phyloP scores from a whole-genome alignment of 2,113 vertebrate species.

The Anoura caudifer region DNA sequence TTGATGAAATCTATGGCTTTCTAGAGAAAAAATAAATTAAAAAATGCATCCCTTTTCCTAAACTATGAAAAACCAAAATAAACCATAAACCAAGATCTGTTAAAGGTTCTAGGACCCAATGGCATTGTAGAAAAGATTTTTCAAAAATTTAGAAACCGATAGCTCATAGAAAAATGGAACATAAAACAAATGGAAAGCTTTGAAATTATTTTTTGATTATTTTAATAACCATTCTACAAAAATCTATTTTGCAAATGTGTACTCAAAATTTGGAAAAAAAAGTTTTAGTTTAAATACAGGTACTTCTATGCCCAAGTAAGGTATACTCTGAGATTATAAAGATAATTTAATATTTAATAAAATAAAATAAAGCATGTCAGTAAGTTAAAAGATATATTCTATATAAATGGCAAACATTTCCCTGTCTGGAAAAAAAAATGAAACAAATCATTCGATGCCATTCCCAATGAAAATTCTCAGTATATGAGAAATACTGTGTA shows the following conservation, averaged over 20 bases:
- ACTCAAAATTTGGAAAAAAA: background rate
- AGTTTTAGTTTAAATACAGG: background rate
- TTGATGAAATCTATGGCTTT: background rate
- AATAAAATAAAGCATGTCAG: background rate
- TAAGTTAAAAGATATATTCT: background rate
- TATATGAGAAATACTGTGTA: background rate
- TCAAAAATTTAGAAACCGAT: background rate
- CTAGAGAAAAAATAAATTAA: background rate
- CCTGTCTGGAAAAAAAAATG: background rate
- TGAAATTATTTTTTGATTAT: background rate
- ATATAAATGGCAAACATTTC: background rate
- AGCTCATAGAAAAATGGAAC: background rate
- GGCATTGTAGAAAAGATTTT: background rate
- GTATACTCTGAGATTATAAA: background rate
- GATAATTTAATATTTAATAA: background rate
- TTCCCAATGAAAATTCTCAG: background rate
- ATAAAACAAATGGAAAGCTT: background rate
- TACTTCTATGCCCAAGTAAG: background rate
- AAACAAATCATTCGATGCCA: background rate
- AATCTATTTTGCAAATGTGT: background rate
- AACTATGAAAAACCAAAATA: background rate
- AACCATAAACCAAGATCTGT: background rate
- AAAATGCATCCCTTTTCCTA: background rate
- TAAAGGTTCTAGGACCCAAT: background rate
- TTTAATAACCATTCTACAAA: background rate